phyloP scores from a whole-genome alignment of 2,113 vertebrate genomes.

The Leiothrix lutea region DNA sequence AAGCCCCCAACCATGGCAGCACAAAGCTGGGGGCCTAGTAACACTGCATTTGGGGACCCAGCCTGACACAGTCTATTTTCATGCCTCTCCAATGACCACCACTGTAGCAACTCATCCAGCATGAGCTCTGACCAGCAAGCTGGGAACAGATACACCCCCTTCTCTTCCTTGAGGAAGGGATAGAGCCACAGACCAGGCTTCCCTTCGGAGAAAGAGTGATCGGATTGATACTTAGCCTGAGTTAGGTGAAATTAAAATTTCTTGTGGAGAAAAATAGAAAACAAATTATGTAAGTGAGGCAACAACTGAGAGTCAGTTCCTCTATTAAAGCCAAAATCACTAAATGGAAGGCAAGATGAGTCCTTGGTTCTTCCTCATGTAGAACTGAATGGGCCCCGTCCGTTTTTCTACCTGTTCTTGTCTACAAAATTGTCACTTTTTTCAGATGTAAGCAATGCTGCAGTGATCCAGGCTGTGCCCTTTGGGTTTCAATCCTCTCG shows the following conservation, averaged over 20 bases:
- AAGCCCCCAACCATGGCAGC: accelerated
- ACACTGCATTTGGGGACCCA: background rate
- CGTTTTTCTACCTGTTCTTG: background rate
- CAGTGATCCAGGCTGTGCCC: background rate
- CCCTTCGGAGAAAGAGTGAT: background rate
- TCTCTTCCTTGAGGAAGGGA: background rate
- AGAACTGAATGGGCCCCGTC: background rate
- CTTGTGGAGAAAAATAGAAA: background rate
- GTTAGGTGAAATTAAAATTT: background rate
- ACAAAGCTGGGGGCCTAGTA: background rate
- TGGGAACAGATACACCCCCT: background rate
- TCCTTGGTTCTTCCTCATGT: background rate
- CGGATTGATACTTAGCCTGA: background rate
- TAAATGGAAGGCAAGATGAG: background rate
- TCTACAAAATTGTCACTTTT: background rate
- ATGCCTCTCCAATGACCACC: background rate
- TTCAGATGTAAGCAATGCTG: background rate
- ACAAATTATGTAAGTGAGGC: background rate
- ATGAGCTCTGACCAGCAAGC: background rate
- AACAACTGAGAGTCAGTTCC: background rate
- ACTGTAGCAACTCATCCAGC: background rate
- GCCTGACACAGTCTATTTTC: background rate
- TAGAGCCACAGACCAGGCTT: background rate
- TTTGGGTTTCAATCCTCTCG: background rate
- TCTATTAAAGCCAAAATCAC: background rate